phyloP scores from a whole-genome alignment of 2,113 vertebrate genomes.

The Eretmochelys imbricata region DNA sequence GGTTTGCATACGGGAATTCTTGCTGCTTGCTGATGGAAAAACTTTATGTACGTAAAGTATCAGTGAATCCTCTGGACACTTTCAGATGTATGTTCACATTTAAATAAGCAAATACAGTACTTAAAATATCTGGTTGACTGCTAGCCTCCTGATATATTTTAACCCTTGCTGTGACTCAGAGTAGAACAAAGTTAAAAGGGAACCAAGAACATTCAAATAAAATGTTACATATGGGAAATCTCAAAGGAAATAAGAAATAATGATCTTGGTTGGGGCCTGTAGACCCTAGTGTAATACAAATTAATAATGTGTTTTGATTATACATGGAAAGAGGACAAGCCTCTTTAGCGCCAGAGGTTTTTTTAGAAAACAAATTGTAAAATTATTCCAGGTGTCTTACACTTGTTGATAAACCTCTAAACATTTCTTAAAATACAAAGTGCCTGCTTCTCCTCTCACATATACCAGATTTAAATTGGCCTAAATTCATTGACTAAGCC shows the following conservation, averaged over 20 bases:
- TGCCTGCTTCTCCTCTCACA: not conserved
- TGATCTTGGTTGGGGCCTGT: not conserved
- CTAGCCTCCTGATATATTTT: not conserved
- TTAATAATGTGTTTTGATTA: constrained; percentile 23
- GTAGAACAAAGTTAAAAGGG: constrained; percentile 26
- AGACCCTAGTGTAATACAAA: not conserved
- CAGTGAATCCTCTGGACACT: not conserved
- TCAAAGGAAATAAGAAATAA: not conserved
- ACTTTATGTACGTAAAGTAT: not conserved
- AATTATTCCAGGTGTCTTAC: not conserved
- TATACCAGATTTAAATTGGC: not conserved
- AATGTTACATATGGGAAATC: not conserved
- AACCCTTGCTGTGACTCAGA: not conserved
- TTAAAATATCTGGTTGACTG: not conserved
- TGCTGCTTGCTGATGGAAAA: not conserved
- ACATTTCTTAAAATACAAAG: not conserved
- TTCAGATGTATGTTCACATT: not conserved
- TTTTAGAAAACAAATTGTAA: not conserved
- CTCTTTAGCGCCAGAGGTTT: not conserved
- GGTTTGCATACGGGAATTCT: not conserved
- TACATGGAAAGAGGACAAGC: not conserved
- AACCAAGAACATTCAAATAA: constrained; percentile 22
- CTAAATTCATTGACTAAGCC: not conserved
- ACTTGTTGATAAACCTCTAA: not conserved
- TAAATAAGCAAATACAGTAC: not conserved